Evolutionary conservation across 2,113 vertebrate species (phyloP), one percentile per base, ranked within the genome.

Genomic region (Laterallus jamaicensis): DNA sequence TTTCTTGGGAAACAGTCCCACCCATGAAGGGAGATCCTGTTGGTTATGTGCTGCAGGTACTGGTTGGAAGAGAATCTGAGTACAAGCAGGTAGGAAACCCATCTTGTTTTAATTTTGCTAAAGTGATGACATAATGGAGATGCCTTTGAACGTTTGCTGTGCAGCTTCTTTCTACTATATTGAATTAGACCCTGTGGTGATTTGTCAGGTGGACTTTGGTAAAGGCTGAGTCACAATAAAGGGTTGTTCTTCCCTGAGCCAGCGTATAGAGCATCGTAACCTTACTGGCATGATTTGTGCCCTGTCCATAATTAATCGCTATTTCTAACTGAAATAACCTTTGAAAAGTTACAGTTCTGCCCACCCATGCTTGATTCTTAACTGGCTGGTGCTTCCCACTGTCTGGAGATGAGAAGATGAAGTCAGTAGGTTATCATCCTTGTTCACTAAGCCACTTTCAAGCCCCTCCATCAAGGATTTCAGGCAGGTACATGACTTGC

Each of bases 1-100:
- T 99, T 96, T 98, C 98, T 77, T 99, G 99, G 99, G 99, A 99
- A 96, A 98, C 95, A 3, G 98, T 99, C 92, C 98, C 98, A 66
- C 98, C 99, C 47, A 99, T 99, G 99, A 99, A 98, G 97, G 99
- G 99, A 50, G 99, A 99, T 85, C 98, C 99, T 66, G 96, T 99
- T 88, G 98, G 96, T 97, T 99, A 99, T 50, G 92, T 99, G 79
- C 98, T 99, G 13, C 99, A 99, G 98, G 98, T 99, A 83, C 97
- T 99, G 95, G 98, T 99, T 81, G 99, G 99, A 88, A 99, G 99
- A 95, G 99, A 99, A 93, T 98, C 99, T 2, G 99, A 99, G 92
- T 99, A 99, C 97, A 99, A 99, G 97, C 99, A 99, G 99, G 99
- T 99, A 97, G 52, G 98, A 73, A 66, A 63, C 71, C 18, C 29